Evolutionary conservation across 2,888 invertebrate genomes (phyloP), one percentile per base, ranked within the genome.

Genomic region (Polyommatus icarus): DNA sequence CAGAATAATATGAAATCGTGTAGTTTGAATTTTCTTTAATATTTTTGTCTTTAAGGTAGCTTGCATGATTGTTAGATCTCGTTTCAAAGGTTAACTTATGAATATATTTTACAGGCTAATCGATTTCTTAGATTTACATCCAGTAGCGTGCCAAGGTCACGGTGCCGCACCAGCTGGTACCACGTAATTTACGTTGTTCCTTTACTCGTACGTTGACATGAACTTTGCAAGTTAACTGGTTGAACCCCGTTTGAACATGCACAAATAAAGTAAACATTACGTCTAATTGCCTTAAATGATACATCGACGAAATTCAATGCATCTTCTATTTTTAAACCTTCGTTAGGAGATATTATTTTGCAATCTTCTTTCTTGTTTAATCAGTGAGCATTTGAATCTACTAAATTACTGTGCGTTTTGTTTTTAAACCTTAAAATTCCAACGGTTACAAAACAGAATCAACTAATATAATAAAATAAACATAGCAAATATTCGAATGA

Each of bases 101-200:
- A 79, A 81, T 82, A 82, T 86, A 82, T 87, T 85, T 86, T 89
- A 85, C 82, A 83, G 83, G 82, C 81, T 82, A 84, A 91, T 92
- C 91, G 91, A 92, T 92, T 91, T 84, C 80, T 84, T 82, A 87
- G 86, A 86, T 88, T 89, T 83, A 87, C 83, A 86, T 73, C 46
- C 84, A 87, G 85, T 86, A 88, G 84, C 86, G 85, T 87, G 81
- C 80, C 90, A 93, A 92, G 93, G 93, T 90, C 90, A 88, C 81
- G 87, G 89, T 89, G 88, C 87, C 87, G 93, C 93, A 91, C 93
- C 93, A 91, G 91, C 83, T 88, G 84, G 93, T 93, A 91, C 93
- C 93, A 92, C 84, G 91, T 88, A 85, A 87, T 67, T 67, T 67
- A 85, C 81, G 80, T 80, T 80, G 80, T 77, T 80, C 82, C 78